Evolutionary conservation across 2,888 invertebrate species (phyloP).

Genomic region (Sipha maydis): DNA sequence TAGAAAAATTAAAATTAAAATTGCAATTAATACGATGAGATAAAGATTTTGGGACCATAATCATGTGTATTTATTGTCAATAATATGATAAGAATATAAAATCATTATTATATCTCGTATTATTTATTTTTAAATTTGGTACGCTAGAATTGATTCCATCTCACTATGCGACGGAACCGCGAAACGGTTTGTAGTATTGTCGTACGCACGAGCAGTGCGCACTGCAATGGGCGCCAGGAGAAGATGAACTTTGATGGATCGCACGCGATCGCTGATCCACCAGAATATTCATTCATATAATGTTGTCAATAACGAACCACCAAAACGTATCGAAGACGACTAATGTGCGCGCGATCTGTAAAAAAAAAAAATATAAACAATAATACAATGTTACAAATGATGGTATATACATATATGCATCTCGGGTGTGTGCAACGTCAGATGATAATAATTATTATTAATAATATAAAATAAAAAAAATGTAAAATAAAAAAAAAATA

Average conservation of each 20-base stretch:
- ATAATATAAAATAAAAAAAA: slow-evolving; percentile 30
- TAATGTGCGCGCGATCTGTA: neutral
- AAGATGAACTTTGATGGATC: neutral
- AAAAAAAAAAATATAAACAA: neutral
- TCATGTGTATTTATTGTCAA: too few species aligned
- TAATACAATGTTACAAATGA: neutral
- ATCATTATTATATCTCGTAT: too few species aligned
- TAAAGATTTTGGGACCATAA: too few species aligned
- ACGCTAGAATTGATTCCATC: too few species aligned
- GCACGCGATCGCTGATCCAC: neutral
- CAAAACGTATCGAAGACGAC: neutral
- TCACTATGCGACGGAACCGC: too few species aligned
- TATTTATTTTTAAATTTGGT: too few species aligned
- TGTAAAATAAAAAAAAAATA: neutral
- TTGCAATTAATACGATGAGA: too few species aligned
- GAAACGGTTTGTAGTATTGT: too few species aligned
- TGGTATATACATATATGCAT: neutral
- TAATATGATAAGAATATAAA: too few species aligned
- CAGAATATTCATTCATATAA: neutral
- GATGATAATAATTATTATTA: slow-evolving; percentile 50
- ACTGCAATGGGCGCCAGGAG: too few species aligned
- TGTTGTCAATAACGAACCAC: neutral
- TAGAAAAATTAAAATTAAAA: too few species aligned
- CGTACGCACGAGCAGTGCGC: too few species aligned
- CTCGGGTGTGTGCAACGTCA: slow-evolving; percentile 8